Percentiles rank a stretch among this genome's conserved stretches.
phyloP scores from a whole-genome alignment of 37 sponge, comb jelly and placozoan species.

The Eunapius fragilis region DNA sequence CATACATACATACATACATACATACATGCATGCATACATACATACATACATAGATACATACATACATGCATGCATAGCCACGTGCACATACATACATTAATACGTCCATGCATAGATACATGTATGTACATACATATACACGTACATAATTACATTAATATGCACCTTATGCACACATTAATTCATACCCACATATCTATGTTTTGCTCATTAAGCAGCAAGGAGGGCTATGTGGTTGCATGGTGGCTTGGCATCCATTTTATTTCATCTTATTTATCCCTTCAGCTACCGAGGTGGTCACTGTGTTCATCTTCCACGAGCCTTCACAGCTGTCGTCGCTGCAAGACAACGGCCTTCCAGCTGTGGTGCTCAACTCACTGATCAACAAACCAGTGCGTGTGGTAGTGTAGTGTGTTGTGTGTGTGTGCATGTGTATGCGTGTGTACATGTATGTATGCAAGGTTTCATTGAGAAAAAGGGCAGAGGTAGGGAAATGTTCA shows the following conservation, averaged over 20 bases:
- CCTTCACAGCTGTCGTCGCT: constrained; percentile 90
- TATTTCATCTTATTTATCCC: background rate
- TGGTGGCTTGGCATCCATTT: too few species aligned
- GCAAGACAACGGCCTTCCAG: constrained; percentile 89
- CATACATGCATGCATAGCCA: constrained; percentile 23
- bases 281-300: constrained; percentile 89
- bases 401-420: too few species aligned
- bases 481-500: too few species aligned
- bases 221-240: background rate
- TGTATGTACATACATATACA: background rate
- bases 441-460: too few species aligned
- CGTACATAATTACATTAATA: too few species aligned
- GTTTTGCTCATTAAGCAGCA: too few species aligned
- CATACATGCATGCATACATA: constrained; percentile 15
- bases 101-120: background rate
- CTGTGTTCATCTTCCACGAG: constrained; percentile 88
- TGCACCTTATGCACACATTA: too few species aligned
- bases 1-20: constrained; percentile 21
- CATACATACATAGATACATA: constrained; percentile 2
- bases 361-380: constrained; percentile 90
- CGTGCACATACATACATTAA: constrained; percentile 20
- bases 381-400: constrained; percentile 82
- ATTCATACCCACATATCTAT: too few species aligned
- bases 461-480: too few species aligned
- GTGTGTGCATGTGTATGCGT: too few species aligned